Evolutionary conservation across 2,888 invertebrate genomes (phyloP), one percentile per base, ranked within the genome.

Genomic region (Spialia ferax): DNA sequence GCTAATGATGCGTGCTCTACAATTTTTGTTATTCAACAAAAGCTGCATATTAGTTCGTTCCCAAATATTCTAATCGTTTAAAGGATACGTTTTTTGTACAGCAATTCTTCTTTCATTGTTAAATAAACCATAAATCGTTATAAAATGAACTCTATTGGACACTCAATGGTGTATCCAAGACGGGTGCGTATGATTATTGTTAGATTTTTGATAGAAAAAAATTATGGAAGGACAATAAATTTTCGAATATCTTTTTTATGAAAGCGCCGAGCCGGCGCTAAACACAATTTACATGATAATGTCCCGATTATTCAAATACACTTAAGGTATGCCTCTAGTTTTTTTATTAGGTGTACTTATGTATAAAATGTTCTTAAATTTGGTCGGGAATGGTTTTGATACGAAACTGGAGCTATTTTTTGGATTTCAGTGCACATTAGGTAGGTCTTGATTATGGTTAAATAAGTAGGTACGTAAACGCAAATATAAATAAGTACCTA

Each of bases 91-190:
- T 82, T 82, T 83, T 79, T 80, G 74, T 74, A 76, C 74, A 74
- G 73, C 78, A 79, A 75, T 73, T 72, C 73, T 74, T 73, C 87
- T 86, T 87, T 89, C 88, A 90, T 93, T 91, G 92, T 92, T 88
- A 84, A 91, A 91, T 93, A 93, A 88, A 91, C 92, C 87, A 93
- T 93, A 93, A 93, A 93, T 93, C 89, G 85, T 91, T 82, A 84
- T 86, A 87, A 89, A 92, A 92, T 89, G 89, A 87, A 83, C 88
- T 86, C 80, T 82, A 81, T 85, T 78, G 79, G 81, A 83, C 82
- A 78, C 78, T 89, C 86, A 89, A 91, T 88, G 81, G 84, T 73
- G 72, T 74, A 73, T 73, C 74, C 74, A 77, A 79, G 74, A 77
- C 79, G 82, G 83, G 81, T 82, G 84, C 80, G 70, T 74, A 71